phyloP scores from a whole-genome alignment of 2,888 invertebrate species.

The Spisula subtruncata region DNA sequence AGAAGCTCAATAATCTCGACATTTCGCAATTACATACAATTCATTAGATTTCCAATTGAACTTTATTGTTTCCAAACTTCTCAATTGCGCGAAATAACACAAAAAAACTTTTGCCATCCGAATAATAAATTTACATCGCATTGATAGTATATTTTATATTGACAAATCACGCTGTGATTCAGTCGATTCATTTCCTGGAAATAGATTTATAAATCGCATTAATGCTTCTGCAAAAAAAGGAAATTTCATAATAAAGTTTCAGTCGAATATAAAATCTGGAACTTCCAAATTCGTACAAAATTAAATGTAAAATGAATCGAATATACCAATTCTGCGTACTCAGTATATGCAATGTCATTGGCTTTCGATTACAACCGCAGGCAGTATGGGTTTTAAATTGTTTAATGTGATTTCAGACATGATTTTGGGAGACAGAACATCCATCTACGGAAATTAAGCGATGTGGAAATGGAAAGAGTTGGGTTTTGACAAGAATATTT shows the following conservation, averaged over 20 bases:
- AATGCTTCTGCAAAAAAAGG: not conserved
- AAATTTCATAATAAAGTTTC: not conserved
- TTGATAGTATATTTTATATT: constrained; percentile 1
- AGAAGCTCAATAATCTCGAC: not conserved
- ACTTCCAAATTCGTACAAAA: constrained; percentile 4
- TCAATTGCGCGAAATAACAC: not conserved
- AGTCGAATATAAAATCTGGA: not conserved
- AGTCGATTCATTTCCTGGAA: not conserved
- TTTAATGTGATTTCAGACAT: not conserved
- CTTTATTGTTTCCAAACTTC: not conserved
- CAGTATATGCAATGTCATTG: not conserved
- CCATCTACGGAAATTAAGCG: not conserved
- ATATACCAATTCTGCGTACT: not conserved
- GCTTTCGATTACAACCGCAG: constrained; percentile 13
- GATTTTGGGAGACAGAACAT: not conserved
- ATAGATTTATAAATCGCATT: not conserved
- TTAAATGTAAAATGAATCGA: constrained; percentile 17
- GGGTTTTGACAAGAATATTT: not conserved
- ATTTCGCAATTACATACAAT: not conserved
- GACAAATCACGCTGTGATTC: not conserved
- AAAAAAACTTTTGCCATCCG: not conserved
- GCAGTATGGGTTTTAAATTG: not conserved
- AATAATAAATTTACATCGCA: not conserved
- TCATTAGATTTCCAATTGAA: not conserved
- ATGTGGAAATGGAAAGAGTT: not conserved